Conservation (phyloP, 1,140 invertebrate genomes). For the Camponotus vicinus region DNA sequence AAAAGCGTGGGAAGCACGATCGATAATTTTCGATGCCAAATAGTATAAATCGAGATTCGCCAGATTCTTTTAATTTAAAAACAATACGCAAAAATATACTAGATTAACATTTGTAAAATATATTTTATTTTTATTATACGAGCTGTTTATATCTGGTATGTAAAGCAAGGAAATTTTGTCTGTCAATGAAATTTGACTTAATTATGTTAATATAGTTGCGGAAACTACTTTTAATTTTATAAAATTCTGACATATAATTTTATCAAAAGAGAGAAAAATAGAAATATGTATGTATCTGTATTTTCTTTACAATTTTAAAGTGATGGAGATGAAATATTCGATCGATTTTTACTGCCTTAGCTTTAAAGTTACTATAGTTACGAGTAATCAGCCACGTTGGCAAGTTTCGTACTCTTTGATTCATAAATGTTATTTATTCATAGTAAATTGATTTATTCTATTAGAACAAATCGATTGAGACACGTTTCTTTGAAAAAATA, state of each 20-base stretch:
- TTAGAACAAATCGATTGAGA: neutral
- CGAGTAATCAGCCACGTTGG: neutral
- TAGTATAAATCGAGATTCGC: neutral
- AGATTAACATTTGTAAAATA: neutral
- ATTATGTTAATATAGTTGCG: too few species aligned
- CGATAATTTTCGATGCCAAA: neutral
- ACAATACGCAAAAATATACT: neutral
- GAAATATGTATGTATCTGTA: neutral
- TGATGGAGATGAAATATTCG: neutral
- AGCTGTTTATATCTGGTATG: too few species aligned
- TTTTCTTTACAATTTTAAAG: neutral
- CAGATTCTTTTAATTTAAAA: neutral
- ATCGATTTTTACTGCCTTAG: neutral
- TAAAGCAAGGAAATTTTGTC: neutral
- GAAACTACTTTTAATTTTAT: neutral
- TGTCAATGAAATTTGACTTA: neutral
- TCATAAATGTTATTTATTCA: neutral
- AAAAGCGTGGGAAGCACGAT: neutral
- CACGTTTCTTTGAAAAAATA: neutral
- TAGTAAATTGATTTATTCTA: neutral
- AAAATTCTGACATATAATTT: neutral
- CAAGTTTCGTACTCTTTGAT: neutral
- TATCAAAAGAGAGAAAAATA: too few species aligned
- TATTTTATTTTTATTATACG: neutral
- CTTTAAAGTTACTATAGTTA: conserved; percentile 16